Evolutionary conservation across 2,888 invertebrate genomes (phyloP).

Genomic region (Nomada fabriciana): DNA sequence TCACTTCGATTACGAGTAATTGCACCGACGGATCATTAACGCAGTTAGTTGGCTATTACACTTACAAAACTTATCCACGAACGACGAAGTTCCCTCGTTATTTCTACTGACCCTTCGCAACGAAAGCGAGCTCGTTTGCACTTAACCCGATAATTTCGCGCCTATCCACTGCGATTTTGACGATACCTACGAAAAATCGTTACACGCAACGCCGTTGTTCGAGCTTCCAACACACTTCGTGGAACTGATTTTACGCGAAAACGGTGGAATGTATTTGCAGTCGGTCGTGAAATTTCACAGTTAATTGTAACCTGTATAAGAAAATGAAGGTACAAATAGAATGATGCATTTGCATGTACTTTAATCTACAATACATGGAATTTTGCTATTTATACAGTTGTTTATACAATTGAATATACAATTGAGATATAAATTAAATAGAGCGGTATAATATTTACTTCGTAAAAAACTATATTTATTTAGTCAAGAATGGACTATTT

Average conservation of each 20-base stretch:
- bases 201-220: slow-evolving; percentile 15
- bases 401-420: too few relatives aligned
- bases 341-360: too few relatives aligned
- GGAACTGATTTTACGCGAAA: neutral
- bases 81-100: slow-evolving; percentile 43
- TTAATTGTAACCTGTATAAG: neutral
- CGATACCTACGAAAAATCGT: neutral
- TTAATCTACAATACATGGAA: too few relatives aligned
- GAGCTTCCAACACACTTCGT: neutral
- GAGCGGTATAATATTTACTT: too few relatives aligned
- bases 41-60: slow-evolving; percentile 38
- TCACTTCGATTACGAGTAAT: slow-evolving; percentile 47
- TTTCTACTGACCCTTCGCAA: slow-evolving; percentile 15
- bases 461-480: too few relatives aligned
- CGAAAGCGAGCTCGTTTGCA: slow-evolving; percentile 23
- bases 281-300: neutral
- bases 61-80: slow-evolving; percentile 34
- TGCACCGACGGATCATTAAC: slow-evolving; percentile 44
- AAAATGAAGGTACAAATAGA: neutral
- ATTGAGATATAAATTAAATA: too few relatives aligned
- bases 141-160: slow-evolving; percentile 19
- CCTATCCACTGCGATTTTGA: neutral
- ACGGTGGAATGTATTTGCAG: neutral
- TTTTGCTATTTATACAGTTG: too few relatives aligned
- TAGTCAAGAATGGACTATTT: too few relatives aligned